Conservation (phyloP, 1,140 invertebrate species). For the Euura lappo region DNA sequence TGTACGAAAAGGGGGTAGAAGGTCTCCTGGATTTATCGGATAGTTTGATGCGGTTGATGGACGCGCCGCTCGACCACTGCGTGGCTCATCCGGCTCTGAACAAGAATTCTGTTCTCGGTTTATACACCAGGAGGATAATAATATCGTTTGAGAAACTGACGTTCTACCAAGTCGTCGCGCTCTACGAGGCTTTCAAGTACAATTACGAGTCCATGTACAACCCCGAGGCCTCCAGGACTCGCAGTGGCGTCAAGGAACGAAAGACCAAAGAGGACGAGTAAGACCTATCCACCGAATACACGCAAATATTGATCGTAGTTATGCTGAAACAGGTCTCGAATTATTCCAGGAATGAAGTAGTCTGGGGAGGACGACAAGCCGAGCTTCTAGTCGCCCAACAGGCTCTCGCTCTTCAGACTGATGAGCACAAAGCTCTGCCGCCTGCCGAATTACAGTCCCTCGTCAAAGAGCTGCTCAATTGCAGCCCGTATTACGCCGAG, state of each 20-base stretch:
- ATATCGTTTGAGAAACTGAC: constrained; percentile 81
- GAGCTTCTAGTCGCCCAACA: constrained; percentile 88
- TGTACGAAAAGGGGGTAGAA: constrained; percentile 65
- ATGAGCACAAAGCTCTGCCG: constrained; percentile 79
- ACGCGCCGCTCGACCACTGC: constrained; percentile 47
- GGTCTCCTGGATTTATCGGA: constrained; percentile 70
- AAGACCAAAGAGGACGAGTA: constrained; percentile 24
- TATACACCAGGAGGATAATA: constrained; percentile 81
- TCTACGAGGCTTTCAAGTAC: constrained; percentile 70
- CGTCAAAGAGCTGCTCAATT: constrained; percentile 77
- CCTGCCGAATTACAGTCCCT: constrained; percentile 77
- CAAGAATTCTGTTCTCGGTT: constrained; percentile 65
- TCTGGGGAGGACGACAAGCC: constrained; percentile 85
- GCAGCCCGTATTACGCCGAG: constrained; percentile 83
- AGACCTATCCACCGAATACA: not conserved
- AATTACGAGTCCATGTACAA: constrained; percentile 65
- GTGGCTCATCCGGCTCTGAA: constrained; percentile 46
- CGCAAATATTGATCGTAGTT: constrained; percentile 54
- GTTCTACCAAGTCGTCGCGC: constrained; percentile 77
- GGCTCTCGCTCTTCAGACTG: constrained; percentile 79
- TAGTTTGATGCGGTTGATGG: constrained; percentile 60
- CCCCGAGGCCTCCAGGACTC: not conserved
- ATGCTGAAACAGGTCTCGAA: constrained; percentile 39
- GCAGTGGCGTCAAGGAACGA: constrained; percentile 16
- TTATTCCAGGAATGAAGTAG: constrained; percentile 60